A percentile compares a stretch with the other conserved stretches of the same genome.
Evolutionary conservation across 2,888 invertebrate genomes (phyloP).

Genomic region (Acrobasis suavella): DNA sequence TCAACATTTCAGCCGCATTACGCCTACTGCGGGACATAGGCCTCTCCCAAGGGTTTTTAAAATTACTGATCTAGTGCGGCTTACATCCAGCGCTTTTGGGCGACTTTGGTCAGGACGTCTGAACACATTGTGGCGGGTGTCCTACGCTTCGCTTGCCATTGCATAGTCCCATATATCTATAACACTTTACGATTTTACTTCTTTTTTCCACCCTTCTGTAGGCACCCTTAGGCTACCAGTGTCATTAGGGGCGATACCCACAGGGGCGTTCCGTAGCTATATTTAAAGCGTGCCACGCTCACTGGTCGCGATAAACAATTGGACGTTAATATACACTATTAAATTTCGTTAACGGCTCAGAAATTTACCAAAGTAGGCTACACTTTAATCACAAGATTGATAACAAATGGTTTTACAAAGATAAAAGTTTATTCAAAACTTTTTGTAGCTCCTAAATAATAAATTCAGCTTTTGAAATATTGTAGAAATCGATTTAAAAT

Average conservation of each 20-base stretch:
- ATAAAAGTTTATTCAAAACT: not conserved
- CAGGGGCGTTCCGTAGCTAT: not conserved
- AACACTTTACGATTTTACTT: too few relatives aligned
- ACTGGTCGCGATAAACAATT: slow-evolving; percentile 6
- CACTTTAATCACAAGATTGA: not conserved
- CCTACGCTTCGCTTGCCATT: too few relatives aligned
- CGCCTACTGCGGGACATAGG: too few relatives aligned
- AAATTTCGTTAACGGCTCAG: slow-evolving; percentile 7
- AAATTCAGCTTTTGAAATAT: not conserved
- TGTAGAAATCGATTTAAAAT: too few relatives aligned
- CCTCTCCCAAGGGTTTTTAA: too few relatives aligned
- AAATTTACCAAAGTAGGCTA: not conserved
- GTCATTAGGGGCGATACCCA: not conserved
- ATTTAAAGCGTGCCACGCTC: slow-evolving; percentile 2
- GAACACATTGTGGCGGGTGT: too few relatives aligned
- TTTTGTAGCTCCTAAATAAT: not conserved
- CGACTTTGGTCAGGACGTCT: too few relatives aligned
- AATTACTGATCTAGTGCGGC: too few relatives aligned
- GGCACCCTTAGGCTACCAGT: not conserved
- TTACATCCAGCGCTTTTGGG: too few relatives aligned
- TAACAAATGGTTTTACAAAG: not conserved
- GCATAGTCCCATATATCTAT: too few relatives aligned
- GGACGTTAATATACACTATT: slow-evolving; percentile 7
- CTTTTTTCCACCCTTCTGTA: not conserved
- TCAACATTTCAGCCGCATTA: too few relatives aligned